These are phyloP conservation scores for Bungarus multicinctus DNA, from an alignment of 2,113 vertebrate genomes.

Conservation along the genomic window DNA sequence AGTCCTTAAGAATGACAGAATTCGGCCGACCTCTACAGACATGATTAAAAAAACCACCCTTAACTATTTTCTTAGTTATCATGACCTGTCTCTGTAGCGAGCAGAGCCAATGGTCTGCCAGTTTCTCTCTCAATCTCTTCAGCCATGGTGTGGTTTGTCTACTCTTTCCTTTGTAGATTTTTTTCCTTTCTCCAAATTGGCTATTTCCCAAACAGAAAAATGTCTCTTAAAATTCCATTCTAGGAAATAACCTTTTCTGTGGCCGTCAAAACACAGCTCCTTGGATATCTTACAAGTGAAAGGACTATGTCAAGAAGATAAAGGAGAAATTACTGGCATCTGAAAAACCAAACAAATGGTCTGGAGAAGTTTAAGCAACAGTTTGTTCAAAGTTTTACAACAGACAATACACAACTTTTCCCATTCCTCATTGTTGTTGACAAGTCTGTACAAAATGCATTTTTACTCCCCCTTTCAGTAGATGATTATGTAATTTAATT, in stretches of 20 bases:
- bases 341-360: slow-evolving; percentile 37
- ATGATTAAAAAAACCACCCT: background rate
- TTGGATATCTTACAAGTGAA: background rate
- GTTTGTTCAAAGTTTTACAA: background rate
- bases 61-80: background rate
- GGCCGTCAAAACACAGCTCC: background rate
- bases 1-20: background rate
- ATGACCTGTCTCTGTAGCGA: background rate
- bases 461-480: background rate
- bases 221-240: background rate
- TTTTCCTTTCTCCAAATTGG: background rate
- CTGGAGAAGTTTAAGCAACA: accelerated
- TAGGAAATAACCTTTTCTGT: background rate
- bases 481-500: background rate
- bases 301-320: background rate
- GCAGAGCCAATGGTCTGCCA: background rate
- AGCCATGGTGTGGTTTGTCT: background rate
- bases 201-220: slow-evolving; percentile 3
- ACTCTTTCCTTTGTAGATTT: accelerated
- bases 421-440: background rate
- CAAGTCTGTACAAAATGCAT: background rate
- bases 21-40: background rate
- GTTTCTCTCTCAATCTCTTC: background rate
- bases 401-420: background rate
- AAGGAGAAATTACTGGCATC: slow-evolving; percentile 18